Base-by-base conservation (phyloP, 2,113 vertebrate species). In the Elachura formosa region DNA sequence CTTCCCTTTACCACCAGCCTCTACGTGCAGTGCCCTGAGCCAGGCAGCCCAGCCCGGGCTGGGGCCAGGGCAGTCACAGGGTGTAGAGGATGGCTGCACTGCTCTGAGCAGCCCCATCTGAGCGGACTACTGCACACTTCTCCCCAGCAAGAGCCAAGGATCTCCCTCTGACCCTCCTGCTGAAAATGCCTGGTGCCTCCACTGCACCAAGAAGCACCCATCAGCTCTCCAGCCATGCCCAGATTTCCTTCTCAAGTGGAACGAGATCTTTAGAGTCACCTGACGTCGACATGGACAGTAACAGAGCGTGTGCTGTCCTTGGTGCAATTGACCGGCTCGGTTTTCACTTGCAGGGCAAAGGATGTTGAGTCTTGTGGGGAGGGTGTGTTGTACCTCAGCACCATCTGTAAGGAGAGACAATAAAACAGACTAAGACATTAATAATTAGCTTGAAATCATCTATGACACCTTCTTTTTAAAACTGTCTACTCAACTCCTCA, bases 381-480 rank as follows among this genome's bases (percentile, higher is more conserved):
- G 8, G 68, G 90, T 0, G 23, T 88, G 61, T 97, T 94, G 85
- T 97, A 97, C 68, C 94, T 96, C 79, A 97, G 91, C 64, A 97
- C 95, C 79, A 83, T 59, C 96, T 97, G 48, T 72, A 94, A 9
- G 12, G 13, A 93, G 25, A 81, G 46, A 52, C 10, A 83, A 69
- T 84, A 56, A 73, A 16, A 43, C 81, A 84, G 48, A 73, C 23
- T 33, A 72, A 77, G 21, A 52, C 46, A 61, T 3, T 21, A 58
- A 62, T 58, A 52, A 64, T 55, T 36, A 59, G 11, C 26, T 91
- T 21, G 33, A 3, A n/a, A 48, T 48, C 22, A 40, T 36, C 41
- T 68, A 9, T 64, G 10, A 9, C 11, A 52, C 11, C 11, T 46
- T 43, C 81, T 31, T 68, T 61, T 54, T 46, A 1, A 11, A 21